Evolutionary conservation across 2,797 vertebrate genomes (phyloP), one percentile per base, ranked within the genome.

Genomic region (Dromococcyx pavoninus): DNA sequence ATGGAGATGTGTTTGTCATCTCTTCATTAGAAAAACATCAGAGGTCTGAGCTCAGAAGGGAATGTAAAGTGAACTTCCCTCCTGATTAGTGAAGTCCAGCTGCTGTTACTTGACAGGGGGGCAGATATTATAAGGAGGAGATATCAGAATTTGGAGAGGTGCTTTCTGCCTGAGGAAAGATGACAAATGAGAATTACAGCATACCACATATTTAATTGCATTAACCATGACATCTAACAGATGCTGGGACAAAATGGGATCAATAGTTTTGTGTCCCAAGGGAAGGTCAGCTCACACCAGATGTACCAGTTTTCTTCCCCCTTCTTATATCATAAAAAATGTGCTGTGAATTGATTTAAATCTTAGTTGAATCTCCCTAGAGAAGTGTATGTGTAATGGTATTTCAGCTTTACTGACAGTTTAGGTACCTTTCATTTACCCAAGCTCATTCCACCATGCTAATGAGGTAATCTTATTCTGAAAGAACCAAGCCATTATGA

Each of bases 401-500:
- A 82, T 89, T 95, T 91, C 54, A 70, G 46, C 75, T 77, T 94
- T 95, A 77, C 61, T 81, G 88, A 93, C 85, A 86, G 54, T 91
- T 70, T 44, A 94, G 88, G 88, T 86, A 91, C 75, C 74, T 75
- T 96, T 92, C 64, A 80, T 95, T 94, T 91, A 85, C 64, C 54
- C 74, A 77, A 71, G 61, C 86, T 88, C 89, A 67, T 95, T 94
- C 79, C 54, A 80, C 95, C 93, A 82, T 92, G 71, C 81, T 94
- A 97, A 81, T 88, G 88, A 94, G 89, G 71, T 93, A 93, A 93
- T 86, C 91, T 89, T 88, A 57, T 43, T 97, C 78, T 82, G 54
- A 86, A 86, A 97, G 96, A 97, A 92, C 75, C 75, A 96, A 51
- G 69, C 57, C 69, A 93, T 87, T 95, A 96, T 81, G 70, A 86